Conservation (phyloP, 2,888 invertebrate genomes). For the Cylindroiulus punctatus region DNA sequence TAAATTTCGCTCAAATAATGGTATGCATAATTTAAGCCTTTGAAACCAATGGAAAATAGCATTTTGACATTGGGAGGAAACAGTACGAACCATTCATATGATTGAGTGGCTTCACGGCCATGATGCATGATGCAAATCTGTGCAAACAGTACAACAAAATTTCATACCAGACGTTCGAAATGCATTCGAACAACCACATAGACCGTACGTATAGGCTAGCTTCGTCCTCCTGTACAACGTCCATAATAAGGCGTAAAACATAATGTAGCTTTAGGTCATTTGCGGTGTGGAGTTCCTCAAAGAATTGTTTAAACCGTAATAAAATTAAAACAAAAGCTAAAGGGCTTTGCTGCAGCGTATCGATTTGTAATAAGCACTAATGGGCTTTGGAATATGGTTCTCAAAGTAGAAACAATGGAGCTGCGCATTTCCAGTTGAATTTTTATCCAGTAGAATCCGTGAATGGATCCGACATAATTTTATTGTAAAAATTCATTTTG, state of each 20-base stretch:
- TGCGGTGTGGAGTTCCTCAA: neutral
- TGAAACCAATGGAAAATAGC: too few species aligned
- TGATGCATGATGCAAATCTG: too few species aligned
- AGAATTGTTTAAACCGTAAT: neutral
- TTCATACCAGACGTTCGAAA: too few species aligned
- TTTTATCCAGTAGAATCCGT: neutral
- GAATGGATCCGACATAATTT: neutral
- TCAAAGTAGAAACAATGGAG: neutral
- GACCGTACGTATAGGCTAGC: too few species aligned
- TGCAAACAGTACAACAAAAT: too few species aligned
- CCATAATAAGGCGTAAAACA: neutral
- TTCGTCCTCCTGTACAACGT: too few species aligned
- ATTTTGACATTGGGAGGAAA: too few species aligned
- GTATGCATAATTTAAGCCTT: too few species aligned
- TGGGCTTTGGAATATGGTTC: neutral
- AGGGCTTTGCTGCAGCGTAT: neutral
- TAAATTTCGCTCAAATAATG: too few species aligned
- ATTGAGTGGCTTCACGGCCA: too few species aligned
- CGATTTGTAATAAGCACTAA: conserved; percentile 40
- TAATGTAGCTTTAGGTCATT: neutral
- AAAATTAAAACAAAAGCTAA: conserved; percentile 21
- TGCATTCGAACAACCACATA: too few species aligned
- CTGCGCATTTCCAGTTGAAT: neutral
- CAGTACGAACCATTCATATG: too few species aligned
- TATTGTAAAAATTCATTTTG: neutral